phyloP scores from a whole-genome alignment of 2,797 vertebrate genomes.

The Acridotheres tristis region DNA sequence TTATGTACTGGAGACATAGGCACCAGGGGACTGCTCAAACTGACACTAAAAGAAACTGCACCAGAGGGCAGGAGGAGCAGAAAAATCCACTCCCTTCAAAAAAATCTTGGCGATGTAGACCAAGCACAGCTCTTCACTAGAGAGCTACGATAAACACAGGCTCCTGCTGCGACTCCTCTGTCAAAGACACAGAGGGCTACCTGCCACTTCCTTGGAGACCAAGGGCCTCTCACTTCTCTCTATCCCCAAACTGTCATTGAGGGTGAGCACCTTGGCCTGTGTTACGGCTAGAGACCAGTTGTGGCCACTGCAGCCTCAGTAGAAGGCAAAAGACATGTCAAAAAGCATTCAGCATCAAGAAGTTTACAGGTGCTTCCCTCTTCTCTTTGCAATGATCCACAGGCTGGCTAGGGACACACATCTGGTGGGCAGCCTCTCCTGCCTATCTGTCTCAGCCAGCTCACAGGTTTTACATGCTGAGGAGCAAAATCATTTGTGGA shows the following conservation, averaged over 20 bases:
- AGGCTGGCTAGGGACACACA: not conserved
- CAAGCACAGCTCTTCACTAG: not conserved
- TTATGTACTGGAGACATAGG: not conserved
- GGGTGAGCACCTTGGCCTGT: not conserved
- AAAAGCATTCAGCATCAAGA: not conserved
- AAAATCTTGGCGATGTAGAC: fast-evolving
- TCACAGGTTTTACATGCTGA: not conserved
- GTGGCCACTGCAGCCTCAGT: not conserved
- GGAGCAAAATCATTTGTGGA: not conserved
- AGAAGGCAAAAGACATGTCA: not conserved
- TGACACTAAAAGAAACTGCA: not conserved
- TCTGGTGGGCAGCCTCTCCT: not conserved
- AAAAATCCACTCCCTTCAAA: not conserved
- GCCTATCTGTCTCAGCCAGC: fast-evolving
- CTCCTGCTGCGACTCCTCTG: not conserved
- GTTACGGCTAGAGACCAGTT: not conserved
- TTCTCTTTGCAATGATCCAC: not conserved
- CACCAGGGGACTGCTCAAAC: not conserved
- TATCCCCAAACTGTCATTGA: not conserved
- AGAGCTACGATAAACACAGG: not conserved
- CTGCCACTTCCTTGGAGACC: not conserved
- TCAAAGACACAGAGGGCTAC: fast-evolving
- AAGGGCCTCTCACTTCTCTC: not conserved
- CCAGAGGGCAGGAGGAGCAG: not conserved
- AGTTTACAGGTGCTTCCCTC: not conserved